Evolutionary conservation across 2,888 invertebrate species (phyloP), one percentile per base, ranked within the genome.

Genomic region (Tachystola acroxantha): DNA sequence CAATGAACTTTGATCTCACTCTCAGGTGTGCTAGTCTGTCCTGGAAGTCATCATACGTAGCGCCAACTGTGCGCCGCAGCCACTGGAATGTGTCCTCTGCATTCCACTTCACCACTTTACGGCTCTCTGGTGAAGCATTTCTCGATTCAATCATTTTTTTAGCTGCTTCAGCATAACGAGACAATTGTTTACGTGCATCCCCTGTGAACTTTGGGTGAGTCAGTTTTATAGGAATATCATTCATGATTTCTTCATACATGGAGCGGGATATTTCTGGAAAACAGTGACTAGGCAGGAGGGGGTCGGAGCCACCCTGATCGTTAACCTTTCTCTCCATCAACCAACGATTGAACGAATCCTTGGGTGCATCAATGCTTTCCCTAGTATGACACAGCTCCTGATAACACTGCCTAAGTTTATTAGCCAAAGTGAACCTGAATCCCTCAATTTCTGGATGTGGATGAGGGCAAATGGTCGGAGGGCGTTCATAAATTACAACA

Each of bases 41-140:
- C 86, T 94, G 93, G 73, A 96, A 97, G 75, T 97, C 96, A 75
- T 97, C 96, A 74, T 96, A 97, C 1, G 96, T 96, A 7, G 97
- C 97, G 36, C 96, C 97, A 19, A 96, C 94, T 7, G 97, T 97
- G 62, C 94, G 91, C 65, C 98, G 89, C 33, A 98, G 75, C 98
- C 98, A 98, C 55, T 96, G 95, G 76, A 98, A 97, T 13, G 97
- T 98, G 58, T 98, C 98, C 65, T 98, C 98, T 0, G 97, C 97
- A 85, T 98, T 97, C 98, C 98, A 98, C 73, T 98, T 98, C 0
- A 99, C 98, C 9, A 98, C 95, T 84, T 98, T 98, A 45, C 98
- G 90, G 64, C 97, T 96, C 69, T 98, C 97, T 0, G 96, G 92
- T 14, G 96, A 94, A 6, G 95, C 94, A 71, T 96, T 96, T 56